phyloP scores from a whole-genome alignment of 2,888 invertebrate species.

The Macaria liturata region DNA sequence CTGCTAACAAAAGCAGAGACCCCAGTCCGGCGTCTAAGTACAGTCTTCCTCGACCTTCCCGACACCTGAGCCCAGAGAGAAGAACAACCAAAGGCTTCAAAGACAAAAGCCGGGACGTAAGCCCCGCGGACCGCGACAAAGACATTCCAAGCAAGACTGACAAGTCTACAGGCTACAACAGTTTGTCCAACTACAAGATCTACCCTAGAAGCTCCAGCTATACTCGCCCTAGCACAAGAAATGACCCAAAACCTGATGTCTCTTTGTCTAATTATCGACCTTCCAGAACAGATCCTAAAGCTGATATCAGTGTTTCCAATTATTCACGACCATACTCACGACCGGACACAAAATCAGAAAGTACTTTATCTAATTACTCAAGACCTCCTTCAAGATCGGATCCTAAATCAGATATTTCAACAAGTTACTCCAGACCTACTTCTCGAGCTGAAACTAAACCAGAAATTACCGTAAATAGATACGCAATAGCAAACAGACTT shows the following conservation, averaged over 20 bases:
- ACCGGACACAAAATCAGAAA: constrained; percentile 22
- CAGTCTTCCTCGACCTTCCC: constrained; percentile 65
- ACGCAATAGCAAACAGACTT: constrained; percentile 69
- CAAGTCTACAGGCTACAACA: constrained; percentile 78
- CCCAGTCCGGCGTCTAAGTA: constrained; percentile 81
- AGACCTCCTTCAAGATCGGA: constrained; percentile 17
- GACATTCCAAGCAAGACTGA: constrained; percentile 83
- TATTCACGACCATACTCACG: constrained; percentile 21
- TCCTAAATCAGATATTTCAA: constrained; percentile 17
- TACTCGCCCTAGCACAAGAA: constrained; percentile 46
- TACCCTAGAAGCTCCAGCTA: constrained; percentile 77
- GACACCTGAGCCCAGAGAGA: constrained; percentile 79
- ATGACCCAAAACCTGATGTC: constrained; percentile 53
- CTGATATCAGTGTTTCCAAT: constrained; percentile 15
- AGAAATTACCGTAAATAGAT: constrained; percentile 61
- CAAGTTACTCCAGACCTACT: constrained; percentile 33
- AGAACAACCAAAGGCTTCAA: constrained; percentile 63
- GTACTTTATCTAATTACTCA: constrained; percentile 16
- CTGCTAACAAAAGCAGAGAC: constrained; percentile 75
- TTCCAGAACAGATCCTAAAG: constrained; percentile 15
- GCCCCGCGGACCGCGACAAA: constrained; percentile 80
- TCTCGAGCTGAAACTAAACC: constrained; percentile 52
- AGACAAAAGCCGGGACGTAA: constrained; percentile 81
- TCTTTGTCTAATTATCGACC: constrained; percentile 32
- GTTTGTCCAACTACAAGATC: constrained; percentile 77